Conservation (phyloP, 2,888 invertebrate genomes). For the Cephus rjabovi region DNA sequence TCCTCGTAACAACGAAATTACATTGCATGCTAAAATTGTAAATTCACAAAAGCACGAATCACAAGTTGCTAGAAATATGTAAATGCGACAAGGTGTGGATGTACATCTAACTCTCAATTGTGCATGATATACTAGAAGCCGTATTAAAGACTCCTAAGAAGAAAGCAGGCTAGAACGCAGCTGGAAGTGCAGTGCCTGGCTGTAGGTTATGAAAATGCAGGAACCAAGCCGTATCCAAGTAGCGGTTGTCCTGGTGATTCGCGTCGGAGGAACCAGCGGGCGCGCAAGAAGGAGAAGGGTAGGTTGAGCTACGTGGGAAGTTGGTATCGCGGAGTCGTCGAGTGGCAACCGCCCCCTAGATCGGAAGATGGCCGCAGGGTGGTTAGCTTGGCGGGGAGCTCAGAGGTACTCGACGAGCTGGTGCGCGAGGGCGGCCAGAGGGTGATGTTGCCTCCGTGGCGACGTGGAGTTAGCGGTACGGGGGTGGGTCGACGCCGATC, state of each 20-base stretch:
- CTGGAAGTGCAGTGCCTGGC: background rate
- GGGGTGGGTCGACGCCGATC: constrained; percentile 36
- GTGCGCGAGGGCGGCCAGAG: constrained; percentile 68
- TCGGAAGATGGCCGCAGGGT: constrained; percentile 44
- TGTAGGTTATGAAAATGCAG: background rate
- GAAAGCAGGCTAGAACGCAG: background rate
- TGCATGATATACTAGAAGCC: background rate
- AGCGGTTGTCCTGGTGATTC: background rate
- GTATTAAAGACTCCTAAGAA: background rate
- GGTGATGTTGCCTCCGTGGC: constrained; percentile 63
- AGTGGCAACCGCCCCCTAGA: constrained; percentile 15
- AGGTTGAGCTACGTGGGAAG: constrained; percentile 29
- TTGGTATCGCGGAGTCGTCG: constrained; percentile 39
- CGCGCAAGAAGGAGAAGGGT: constrained; percentile 40
- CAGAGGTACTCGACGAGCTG: constrained; percentile 63
- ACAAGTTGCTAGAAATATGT: background rate
- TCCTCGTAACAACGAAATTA: background rate
- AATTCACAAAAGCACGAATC: background rate
- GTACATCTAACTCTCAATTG: background rate
- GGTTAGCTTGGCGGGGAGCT: constrained; percentile 57
- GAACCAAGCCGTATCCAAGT: background rate
- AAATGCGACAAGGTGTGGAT: background rate
- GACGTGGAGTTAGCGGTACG: constrained; percentile 33
- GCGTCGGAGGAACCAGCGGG: constrained; percentile 25
- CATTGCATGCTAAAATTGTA: background rate